phyloP scores from a whole-genome alignment of 1,140 invertebrate genomes.

The Hycleus phaleratus region DNA sequence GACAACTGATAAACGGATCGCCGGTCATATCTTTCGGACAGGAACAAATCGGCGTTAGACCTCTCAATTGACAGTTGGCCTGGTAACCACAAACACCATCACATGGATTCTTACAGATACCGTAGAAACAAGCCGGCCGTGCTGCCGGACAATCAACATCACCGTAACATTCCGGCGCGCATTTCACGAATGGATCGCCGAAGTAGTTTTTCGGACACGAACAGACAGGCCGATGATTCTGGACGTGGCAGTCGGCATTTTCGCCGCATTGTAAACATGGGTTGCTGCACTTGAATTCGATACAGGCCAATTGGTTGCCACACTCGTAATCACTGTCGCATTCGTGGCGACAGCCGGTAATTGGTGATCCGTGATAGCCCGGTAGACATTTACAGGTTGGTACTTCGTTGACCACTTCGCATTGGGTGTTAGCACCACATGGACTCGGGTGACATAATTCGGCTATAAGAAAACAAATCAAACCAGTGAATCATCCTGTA shows the following conservation, averaged over 20 bases:
- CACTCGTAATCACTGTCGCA: slow-evolving; percentile 73
- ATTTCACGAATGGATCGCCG: slow-evolving; percentile 64
- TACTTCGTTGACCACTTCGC: slow-evolving; percentile 63
- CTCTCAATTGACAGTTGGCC: slow-evolving; percentile 69
- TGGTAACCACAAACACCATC: slow-evolving; percentile 71
- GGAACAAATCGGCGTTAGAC: slow-evolving; percentile 72
- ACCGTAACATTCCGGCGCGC: slow-evolving; percentile 64
- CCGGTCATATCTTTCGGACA: slow-evolving; percentile 82
- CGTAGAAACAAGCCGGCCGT: slow-evolving; percentile 72
- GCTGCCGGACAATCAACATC: slow-evolving; percentile 66
- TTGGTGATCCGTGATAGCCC: slow-evolving; percentile 64
- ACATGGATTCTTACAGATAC: slow-evolving; percentile 73
- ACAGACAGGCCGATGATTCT: slow-evolving; percentile 67
- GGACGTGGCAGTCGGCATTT: slow-evolving; percentile 68
- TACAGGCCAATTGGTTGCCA: slow-evolving; percentile 58
- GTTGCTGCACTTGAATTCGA: slow-evolving; percentile 67
- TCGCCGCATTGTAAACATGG: slow-evolving; percentile 73
- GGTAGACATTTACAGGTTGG: slow-evolving; percentile 59
- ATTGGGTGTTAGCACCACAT: slow-evolving; percentile 71
- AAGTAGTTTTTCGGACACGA: slow-evolving; percentile 53
- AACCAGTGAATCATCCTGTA: neutral
- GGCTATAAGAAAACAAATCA: slow-evolving; percentile 20
- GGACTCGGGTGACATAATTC: slow-evolving; percentile 72
- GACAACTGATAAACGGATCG: slow-evolving; percentile 72
- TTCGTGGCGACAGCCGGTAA: slow-evolving; percentile 66